Evolutionary conservation across 1,140 invertebrate genomes (phyloP).

Genomic region (Ceratosolen solmsi): DNA sequence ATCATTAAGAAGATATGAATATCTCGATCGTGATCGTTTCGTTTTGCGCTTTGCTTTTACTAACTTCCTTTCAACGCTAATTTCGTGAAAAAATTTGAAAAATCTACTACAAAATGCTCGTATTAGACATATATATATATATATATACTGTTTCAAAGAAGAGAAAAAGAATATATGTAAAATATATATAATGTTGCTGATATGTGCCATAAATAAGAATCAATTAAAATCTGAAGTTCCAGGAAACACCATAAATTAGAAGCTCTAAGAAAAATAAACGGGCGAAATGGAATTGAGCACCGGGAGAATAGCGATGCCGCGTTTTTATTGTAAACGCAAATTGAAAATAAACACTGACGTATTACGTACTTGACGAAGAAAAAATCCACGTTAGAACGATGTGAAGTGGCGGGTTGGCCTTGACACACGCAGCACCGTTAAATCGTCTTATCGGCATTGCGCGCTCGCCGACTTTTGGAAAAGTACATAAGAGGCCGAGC

Average conservation of each 20-base stretch:
- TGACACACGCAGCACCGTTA: constrained; percentile 43
- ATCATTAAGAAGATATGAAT: neutral
- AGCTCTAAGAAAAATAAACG: neutral
- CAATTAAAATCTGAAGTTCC: neutral
- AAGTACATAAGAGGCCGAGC: constrained; percentile 6
- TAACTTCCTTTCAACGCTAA: neutral
- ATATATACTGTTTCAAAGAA: too few relatives aligned
- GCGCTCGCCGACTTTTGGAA: constrained; percentile 34
- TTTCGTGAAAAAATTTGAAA: neutral
- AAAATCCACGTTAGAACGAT: neutral
- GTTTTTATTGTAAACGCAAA: neutral
- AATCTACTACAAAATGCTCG: neutral
- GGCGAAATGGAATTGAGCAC: neutral
- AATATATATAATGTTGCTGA: too few relatives aligned
- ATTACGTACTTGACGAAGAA: constrained; percentile 16
- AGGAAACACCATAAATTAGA: neutral
- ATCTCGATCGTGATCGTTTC: constrained; percentile 8
- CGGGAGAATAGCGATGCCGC: neutral
- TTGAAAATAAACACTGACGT: neutral
- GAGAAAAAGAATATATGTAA: too few relatives aligned
- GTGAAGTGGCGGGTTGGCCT: constrained; percentile 15
- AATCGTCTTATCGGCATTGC: constrained; percentile 37
- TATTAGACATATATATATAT: too few relatives aligned
- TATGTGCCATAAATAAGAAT: neutral
- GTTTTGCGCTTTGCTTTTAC: neutral